Evolutionary conservation across 2,797 vertebrate species (phyloP), one percentile per base, ranked within the genome.

Genomic region (Peromyscus aztecus): DNA sequence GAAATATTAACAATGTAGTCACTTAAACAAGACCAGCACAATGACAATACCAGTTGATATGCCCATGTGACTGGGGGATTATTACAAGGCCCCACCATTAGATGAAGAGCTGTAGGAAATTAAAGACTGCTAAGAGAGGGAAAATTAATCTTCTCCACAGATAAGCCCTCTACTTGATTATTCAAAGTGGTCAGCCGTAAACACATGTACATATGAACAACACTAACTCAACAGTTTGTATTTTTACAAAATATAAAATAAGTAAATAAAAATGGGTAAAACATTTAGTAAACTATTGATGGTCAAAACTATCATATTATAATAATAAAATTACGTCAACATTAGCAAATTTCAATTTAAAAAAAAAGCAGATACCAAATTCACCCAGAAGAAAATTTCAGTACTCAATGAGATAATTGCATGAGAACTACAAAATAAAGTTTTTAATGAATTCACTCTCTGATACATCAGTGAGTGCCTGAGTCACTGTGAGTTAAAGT

Each of bases 1-100:
- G 29, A 61, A 65, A 46, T 49, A 49, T 3, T 67, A 46, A 34
- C 82, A 34, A 65, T 65, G 31, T 23, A 7, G 19, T 12, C 40
- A 85, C 29, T 11, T 34, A 34, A 84, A 34, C 9, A 85, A 67
- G 40, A 34, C 29, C 61, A 34, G 19, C 17, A 49, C 61, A 61
- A 17, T 27, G 78, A 57, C 52, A 57, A 27, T 59, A 59, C 23
- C 23, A 82, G 23, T 27, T 24, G 12, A 37, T 82, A 82, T 82
- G 13, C n/a, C n/a, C 37, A 5, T 40, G 24, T 61, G 37, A 13
- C 4, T 4, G 37, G 7, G 2, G 2, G 0, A 83, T 27, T 40
- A 14, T 43, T 13, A 19, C 1, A 9, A 43, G 24, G 1, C 2
- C 34, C 29, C 3, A 23, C 6, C 6, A 46, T 3, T 65, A 65